A percentile compares a stretch with the other conserved stretches of the same genome.
Evolutionary conservation across 2,113 vertebrate genomes (phyloP).

Genomic region (Gila orcuttii): DNA sequence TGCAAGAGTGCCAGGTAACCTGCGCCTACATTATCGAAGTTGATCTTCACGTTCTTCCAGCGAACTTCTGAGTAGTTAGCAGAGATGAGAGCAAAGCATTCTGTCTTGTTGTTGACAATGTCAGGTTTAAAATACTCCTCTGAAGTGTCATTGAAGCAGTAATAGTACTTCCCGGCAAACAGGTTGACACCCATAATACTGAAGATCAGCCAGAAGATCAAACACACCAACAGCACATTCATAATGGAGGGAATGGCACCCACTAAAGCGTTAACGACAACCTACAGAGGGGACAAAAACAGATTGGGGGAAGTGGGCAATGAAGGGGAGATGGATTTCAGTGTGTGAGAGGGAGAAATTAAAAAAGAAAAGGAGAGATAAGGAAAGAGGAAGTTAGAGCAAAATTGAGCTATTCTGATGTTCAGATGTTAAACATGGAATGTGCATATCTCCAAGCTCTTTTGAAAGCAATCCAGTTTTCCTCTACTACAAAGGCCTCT

Average conservation of each 20-base stretch:
- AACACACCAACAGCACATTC: slow-evolving; percentile 99
- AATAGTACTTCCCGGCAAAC: slow-evolving; percentile 98
- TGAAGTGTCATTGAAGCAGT: slow-evolving; percentile 89
- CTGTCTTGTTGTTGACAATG: slow-evolving; percentile 86
- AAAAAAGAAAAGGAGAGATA: slow-evolving; percentile 11
- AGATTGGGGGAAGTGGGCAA: slow-evolving; percentile 36
- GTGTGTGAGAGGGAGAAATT: neutral
- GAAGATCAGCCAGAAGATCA: slow-evolving; percentile 99
- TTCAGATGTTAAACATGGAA: neutral
- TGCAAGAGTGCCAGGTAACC: slow-evolving; percentile 96
- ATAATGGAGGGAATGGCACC: slow-evolving; percentile 99
- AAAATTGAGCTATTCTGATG: neutral
- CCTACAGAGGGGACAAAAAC: slow-evolving; percentile 73
- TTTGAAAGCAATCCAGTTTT: neutral
- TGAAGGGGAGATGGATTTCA: slow-evolving; percentile 1
- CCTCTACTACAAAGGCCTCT: neutral
- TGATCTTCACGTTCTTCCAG: slow-evolving; percentile 99
- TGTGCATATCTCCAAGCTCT: neutral
- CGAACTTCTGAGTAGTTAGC: slow-evolving; percentile 83
- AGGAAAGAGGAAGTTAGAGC: neutral
- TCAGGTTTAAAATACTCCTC: slow-evolving; percentile 78
- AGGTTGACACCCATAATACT: slow-evolving; percentile 99
- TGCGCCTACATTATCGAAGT: slow-evolving; percentile 97
- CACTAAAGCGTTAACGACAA: slow-evolving; percentile 99
- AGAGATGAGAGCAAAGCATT: slow-evolving; percentile 82